These are phyloP conservation scores for Condylostylus longicornis DNA, from an alignment of 1,140 invertebrate genomes.

Conservation along the genomic window DNA sequence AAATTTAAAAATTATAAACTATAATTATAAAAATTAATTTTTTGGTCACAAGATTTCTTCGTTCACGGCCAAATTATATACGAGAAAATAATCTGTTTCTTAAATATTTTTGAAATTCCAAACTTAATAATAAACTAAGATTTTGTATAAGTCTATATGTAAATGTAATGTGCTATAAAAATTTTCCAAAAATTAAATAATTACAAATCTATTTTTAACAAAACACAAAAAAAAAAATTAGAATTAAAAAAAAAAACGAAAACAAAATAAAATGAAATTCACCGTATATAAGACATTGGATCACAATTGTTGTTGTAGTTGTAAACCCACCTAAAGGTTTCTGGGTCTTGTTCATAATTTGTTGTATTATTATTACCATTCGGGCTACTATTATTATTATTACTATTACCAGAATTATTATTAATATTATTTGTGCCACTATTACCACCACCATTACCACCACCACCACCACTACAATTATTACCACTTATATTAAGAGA, in stretches of 20 bases:
- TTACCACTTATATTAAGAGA: no score
- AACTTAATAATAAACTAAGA: no score
- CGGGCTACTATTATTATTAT: slow-evolving; percentile 10
- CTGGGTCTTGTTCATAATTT: slow-evolving; percentile 30
- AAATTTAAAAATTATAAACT: not conserved
- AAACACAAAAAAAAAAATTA: not conserved
- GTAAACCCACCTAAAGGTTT: slow-evolving; percentile 26
- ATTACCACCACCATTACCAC: slow-evolving; percentile 13
- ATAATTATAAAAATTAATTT: no score
- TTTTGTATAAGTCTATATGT: not conserved
- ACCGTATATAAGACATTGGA: slow-evolving; percentile 9
- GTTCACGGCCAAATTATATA: no score
- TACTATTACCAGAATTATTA: no score
- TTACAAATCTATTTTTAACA: not conserved
- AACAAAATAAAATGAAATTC: slow-evolving; percentile 3
- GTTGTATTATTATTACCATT: no score
- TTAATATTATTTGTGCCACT: no score
- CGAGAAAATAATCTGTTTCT: no score
- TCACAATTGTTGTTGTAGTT: slow-evolving; percentile 7
- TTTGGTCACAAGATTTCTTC: no score
- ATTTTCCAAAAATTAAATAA: not conserved
- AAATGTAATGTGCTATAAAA: not conserved
- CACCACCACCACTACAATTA: no score
- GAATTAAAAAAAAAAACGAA: not conserved
- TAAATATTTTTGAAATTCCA: no score